Evolutionary conservation across 2,888 invertebrate species (phyloP).

Genomic region (Lycocerus yunnanus): DNA sequence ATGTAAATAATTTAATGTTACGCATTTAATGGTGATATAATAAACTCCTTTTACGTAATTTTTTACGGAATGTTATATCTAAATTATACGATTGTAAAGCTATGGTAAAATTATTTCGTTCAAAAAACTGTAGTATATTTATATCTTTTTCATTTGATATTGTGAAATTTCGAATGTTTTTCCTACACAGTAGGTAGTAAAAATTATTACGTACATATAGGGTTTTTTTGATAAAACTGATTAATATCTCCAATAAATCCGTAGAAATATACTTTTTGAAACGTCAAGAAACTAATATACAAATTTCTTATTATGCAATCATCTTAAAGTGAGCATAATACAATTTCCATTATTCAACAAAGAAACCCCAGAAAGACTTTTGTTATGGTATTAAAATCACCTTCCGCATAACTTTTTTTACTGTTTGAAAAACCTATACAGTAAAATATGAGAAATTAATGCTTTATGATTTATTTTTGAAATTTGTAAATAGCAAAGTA

Average conservation of each 20-base stretch:
- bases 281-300: conserved; percentile 4
- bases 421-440: conserved; percentile 8
- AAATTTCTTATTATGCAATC: conserved; percentile 21
- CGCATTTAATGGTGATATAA: too few species aligned
- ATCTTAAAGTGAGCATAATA: conserved; percentile 18
- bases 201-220: background rate
- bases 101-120: background rate
- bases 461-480: conserved; percentile 26
- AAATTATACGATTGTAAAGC: background rate
- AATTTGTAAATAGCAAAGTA: conserved; percentile 27
- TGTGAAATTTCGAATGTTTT: background rate
- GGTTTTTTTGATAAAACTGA: background rate
- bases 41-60: too few species aligned
- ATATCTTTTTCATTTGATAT: background rate
- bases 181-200: background rate
- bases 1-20: too few species aligned
- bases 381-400: conserved; percentile 8
- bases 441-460: conserved; percentile 30
- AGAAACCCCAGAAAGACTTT: conserved; percentile 13
- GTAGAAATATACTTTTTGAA: background rate
- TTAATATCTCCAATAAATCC: background rate
- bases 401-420: conserved; percentile 6
- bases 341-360: conserved; percentile 24
- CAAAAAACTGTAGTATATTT: background rate
- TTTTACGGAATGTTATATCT: too few species aligned